Percentiles rank a stretch among this genome's conserved stretches.
Evolutionary conservation across 2,113 vertebrate genomes (phyloP).

Genomic region (Eidolon helvum): DNA sequence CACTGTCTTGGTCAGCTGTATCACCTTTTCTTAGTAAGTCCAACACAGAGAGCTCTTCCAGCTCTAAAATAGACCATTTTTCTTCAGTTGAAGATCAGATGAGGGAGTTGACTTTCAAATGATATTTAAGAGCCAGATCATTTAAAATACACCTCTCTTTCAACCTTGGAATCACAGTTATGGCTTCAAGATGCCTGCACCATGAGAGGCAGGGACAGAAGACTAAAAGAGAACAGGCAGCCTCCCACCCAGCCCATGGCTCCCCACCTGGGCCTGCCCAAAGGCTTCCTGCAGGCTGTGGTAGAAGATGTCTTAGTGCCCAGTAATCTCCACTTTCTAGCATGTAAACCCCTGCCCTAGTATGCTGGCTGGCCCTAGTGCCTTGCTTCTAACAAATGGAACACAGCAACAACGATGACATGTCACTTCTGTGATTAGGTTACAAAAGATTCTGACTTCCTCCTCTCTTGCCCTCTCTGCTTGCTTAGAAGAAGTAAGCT

Average conservation of each 20-base stretch:
- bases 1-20: not conserved
- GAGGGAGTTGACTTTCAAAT: slow-evolving; percentile 65
- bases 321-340: not conserved
- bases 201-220: not conserved
- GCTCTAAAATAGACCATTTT: slow-evolving; percentile 38
- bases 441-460: not conserved
- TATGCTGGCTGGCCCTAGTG: not conserved
- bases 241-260: too few relatives aligned
- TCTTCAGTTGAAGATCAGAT: slow-evolving; percentile 61
- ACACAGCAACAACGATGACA: not conserved
- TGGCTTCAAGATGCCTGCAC: not conserved
- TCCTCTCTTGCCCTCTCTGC: not conserved
- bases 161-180: slow-evolving; percentile 16
- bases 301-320: not conserved
- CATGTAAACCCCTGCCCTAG: not conserved
- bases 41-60: slow-evolving; percentile 19
- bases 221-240: not conserved
- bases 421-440: not conserved
- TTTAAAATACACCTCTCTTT: slow-evolving; percentile 48
- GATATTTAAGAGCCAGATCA: slow-evolving; percentile 58
- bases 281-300: not conserved
- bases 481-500: not conserved
- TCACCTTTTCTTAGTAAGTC: slow-evolving; percentile 55
- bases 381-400: not conserved
- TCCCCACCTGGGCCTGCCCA: not conserved